Conservation (phyloP, 2,113 vertebrate species). For the Phoxinus phoxinus region DNA sequence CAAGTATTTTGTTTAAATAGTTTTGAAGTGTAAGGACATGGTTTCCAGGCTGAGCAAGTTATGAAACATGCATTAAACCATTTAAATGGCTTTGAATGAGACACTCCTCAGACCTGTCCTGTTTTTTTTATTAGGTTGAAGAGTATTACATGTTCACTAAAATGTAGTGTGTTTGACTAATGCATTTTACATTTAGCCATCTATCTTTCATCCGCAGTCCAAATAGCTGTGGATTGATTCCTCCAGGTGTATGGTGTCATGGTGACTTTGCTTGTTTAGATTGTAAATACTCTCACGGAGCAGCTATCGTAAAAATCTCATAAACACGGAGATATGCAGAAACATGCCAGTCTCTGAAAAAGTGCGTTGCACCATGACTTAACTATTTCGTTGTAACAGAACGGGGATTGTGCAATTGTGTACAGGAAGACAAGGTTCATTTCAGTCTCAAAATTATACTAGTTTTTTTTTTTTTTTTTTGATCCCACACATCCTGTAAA, state of each 20-base stretch:
- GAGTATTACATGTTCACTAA: constrained; percentile 30
- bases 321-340: constrained; percentile 32
- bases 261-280: constrained; percentile 21
- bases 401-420: neutral
- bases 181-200: constrained; percentile 9
- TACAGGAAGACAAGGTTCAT: neutral
- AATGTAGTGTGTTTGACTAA: constrained; percentile 21
- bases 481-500: neutral
- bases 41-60: constrained; percentile 1
- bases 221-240: constrained; percentile 14
- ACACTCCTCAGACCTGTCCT: constrained; percentile 23
- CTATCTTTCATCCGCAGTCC: constrained; percentile 33
- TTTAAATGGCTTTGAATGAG: constrained; percentile 19
- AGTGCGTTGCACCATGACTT: neutral
- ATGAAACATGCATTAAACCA: constrained; percentile 15
- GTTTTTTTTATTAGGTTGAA: constrained; percentile 30
- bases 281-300: constrained; percentile 1
- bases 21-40: neutral
- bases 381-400: constrained; percentile 8
- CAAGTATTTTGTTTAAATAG: constrained; percentile 18
- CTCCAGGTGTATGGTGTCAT: constrained; percentile 25
- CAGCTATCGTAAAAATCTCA: constrained; percentile 33
- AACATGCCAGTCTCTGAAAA: constrained; percentile 13
- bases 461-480: neutral
- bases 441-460: neutral